These are phyloP conservation scores for Molossus alvarezi DNA, from an alignment of 2,797 vertebrate species.

Conservation along the genomic window DNA sequence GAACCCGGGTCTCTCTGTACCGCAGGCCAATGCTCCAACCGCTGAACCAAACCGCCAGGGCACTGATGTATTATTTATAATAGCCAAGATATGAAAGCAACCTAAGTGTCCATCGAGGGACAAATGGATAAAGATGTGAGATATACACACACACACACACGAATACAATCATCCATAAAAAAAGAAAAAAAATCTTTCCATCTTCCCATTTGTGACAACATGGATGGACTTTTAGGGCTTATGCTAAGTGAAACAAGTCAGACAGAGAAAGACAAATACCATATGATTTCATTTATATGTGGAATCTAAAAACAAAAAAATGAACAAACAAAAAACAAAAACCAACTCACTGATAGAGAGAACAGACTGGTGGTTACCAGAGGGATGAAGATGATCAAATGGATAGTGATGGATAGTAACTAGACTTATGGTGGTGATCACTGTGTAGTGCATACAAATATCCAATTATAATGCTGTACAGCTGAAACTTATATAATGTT, in stretches of 20 bases:
- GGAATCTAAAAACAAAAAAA: neutral
- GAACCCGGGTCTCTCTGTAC: too few relatives aligned
- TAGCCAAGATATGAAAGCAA: neutral
- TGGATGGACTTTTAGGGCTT: too few relatives aligned
- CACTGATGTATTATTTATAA: neutral
- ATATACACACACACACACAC: neutral
- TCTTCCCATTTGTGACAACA: too few relatives aligned
- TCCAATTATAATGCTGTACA: neutral
- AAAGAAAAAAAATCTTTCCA: too few relatives aligned
- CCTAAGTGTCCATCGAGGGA: neutral
- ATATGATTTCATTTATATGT: neutral
- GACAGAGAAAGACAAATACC: neutral
- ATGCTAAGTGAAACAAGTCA: neutral
- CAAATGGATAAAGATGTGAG: neutral
- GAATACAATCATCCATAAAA: neutral
- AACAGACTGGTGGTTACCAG: neutral
- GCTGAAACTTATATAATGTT: neutral
- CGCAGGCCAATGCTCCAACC: too few relatives aligned
- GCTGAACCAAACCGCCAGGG: too few relatives aligned
- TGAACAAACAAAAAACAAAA: neutral
- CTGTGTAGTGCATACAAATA: neutral
- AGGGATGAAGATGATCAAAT: neutral
- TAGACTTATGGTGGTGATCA: neutral
- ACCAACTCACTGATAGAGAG: neutral
- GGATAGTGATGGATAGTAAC: neutral